Percentiles rank a stretch among this genome's conserved stretches.
phyloP scores from a whole-genome alignment of 2,888 invertebrate genomes.

The Neoscelio sp. region DNA sequence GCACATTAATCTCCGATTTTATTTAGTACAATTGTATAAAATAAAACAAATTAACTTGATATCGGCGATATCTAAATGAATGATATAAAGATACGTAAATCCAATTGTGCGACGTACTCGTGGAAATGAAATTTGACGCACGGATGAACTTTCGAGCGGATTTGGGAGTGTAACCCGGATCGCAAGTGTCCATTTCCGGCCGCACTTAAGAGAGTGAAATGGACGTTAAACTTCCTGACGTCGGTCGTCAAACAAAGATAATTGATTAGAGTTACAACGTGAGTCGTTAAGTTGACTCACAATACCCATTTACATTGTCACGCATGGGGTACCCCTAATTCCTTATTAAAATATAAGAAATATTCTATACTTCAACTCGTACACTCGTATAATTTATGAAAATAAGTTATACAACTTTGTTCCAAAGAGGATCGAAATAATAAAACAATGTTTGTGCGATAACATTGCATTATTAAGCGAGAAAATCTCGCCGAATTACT shows the following conservation, averaged over 20 bases:
- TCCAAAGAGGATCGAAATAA: too few relatives aligned
- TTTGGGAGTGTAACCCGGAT: slow-evolving; percentile 71
- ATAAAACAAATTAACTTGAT: too few relatives aligned
- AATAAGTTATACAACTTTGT: not conserved
- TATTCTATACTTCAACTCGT: too few relatives aligned
- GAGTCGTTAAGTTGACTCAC: slow-evolving; percentile 36
- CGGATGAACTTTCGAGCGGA: slow-evolving; percentile 71
- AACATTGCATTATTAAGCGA: not conserved
- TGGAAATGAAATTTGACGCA: slow-evolving; percentile 73
- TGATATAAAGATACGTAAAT: slow-evolving; percentile 62
- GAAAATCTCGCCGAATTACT: not conserved
- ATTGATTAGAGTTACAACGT: slow-evolving; percentile 54
- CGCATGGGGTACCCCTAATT: slow-evolving; percentile 35
- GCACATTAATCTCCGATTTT: too few relatives aligned
- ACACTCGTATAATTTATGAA: too few relatives aligned
- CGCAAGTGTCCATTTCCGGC: slow-evolving; percentile 76
- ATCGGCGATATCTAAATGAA: slow-evolving; percentile 67
- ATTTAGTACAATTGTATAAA: too few relatives aligned
- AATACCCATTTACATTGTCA: slow-evolving; percentile 35
- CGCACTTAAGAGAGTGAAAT: slow-evolving; percentile 62
- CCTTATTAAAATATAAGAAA: too few relatives aligned
- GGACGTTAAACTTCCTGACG: slow-evolving; percentile 52
- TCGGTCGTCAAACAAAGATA: slow-evolving; percentile 55
- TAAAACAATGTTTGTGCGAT: too few relatives aligned
- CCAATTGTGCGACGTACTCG: slow-evolving; percentile 67